phyloP scores from a whole-genome alignment of 2,113 vertebrate species.

The Canis aureus region DNA sequence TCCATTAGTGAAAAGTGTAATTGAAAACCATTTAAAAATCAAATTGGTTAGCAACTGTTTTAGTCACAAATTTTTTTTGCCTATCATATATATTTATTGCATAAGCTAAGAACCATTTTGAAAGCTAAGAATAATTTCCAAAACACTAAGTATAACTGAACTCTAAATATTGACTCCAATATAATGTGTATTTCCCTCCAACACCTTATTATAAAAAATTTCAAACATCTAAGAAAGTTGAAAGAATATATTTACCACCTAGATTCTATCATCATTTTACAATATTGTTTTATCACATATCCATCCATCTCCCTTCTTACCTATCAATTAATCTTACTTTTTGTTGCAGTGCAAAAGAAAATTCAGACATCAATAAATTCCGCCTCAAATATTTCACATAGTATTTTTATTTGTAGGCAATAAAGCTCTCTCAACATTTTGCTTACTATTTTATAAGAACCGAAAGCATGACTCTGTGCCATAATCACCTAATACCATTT shows the following conservation, averaged over 20 bases:
- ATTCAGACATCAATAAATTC: not conserved
- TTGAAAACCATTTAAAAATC: conserved; percentile 27
- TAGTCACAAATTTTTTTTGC: conserved; percentile 8
- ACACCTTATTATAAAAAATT: conserved; percentile 35
- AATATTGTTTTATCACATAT: not conserved
- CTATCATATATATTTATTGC: conserved; percentile 7
- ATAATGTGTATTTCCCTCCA: not conserved
- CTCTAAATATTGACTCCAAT: not conserved
- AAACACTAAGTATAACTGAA: not conserved
- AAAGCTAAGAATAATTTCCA: not conserved
- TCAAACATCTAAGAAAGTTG: not conserved
- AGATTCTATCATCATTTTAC: not conserved
- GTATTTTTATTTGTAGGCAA: conserved; percentile 52
- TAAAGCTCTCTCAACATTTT: conserved; percentile 18
- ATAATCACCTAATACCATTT: not conserved
- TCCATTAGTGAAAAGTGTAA: conserved; percentile 31
- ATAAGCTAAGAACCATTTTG: not conserved
- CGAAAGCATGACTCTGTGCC: not conserved
- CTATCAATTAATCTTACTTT: not conserved
- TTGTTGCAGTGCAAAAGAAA: not conserved
- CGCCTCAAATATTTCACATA: not conserved
- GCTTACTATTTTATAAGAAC: conserved; percentile 41
- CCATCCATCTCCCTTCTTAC: not conserved
- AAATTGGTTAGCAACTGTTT: conserved; percentile 38
- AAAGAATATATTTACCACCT: not conserved